Conservation (phyloP, 2,113 vertebrate genomes). For the Glaucomys volans region DNA sequence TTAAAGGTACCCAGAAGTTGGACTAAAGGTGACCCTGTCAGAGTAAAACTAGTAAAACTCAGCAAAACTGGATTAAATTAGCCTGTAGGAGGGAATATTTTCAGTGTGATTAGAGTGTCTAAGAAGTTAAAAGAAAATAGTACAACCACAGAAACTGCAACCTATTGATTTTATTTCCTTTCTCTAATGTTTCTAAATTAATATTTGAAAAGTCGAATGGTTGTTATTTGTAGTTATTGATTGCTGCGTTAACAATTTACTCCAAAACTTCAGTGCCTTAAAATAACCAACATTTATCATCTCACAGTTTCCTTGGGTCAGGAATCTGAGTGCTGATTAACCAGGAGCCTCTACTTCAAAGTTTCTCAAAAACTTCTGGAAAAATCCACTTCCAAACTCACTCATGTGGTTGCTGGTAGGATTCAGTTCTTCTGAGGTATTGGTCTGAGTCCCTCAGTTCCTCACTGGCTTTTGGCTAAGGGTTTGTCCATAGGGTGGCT, state of each 20-base stretch:
- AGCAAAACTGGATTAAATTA: slow-evolving; percentile 33
- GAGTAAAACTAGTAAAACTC: slow-evolving; percentile 43
- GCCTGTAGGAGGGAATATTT: slow-evolving; percentile 12
- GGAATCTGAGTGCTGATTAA: slow-evolving; percentile 25
- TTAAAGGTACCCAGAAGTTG: slow-evolving; percentile 34
- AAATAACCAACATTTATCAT: slow-evolving; percentile 31
- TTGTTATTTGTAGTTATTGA: slow-evolving; percentile 46
- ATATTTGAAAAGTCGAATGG: slow-evolving; percentile 29
- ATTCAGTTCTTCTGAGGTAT: slow-evolving; percentile 29
- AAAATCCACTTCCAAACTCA: slow-evolving; percentile 31
- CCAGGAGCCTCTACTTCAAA: neutral
- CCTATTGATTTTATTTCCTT: slow-evolving; percentile 45
- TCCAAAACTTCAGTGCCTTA: slow-evolving; percentile 21
- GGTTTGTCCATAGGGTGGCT: neutral
- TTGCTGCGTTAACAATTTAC: slow-evolving; percentile 1
- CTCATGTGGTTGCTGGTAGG: neutral
- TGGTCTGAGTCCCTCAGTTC: neutral
- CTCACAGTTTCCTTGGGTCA: slow-evolving; percentile 26
- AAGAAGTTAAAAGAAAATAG: slow-evolving; percentile 43
- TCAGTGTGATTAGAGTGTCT: slow-evolving; percentile 45
- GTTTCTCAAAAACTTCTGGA: neutral
- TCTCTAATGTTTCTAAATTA: slow-evolving; percentile 59
- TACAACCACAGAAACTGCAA: neutral
- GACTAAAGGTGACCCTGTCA: neutral
- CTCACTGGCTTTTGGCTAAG: neutral